Conservation (phyloP, 2,888 invertebrate species). For the Villa cingulata region DNA sequence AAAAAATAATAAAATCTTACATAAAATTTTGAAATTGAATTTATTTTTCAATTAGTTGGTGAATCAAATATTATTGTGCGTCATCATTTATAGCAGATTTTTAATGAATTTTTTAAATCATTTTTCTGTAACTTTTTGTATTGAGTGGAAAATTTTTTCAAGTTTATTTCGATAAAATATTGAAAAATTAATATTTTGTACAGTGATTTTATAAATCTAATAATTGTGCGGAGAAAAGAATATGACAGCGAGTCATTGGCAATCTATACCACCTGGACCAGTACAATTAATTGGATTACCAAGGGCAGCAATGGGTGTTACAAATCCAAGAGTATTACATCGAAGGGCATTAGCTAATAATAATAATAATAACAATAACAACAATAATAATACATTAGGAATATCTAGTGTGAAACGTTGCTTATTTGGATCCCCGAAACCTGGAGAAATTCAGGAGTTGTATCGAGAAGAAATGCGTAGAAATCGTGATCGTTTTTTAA, state of each 20-base stretch:
- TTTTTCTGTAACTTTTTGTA: no score
- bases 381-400: conserved; percentile 2
- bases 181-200: no score
- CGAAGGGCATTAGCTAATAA: conserved; percentile 2
- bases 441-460: conserved; percentile 5
- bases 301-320: conserved; percentile 4
- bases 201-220: no score
- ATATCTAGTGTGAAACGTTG: conserved; percentile 7
- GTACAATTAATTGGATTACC: conserved; percentile 9
- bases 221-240: background rate
- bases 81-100: no score
- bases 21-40: no score
- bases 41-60: no score
- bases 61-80: no score
- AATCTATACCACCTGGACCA: conserved; percentile 7
- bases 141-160: no score
- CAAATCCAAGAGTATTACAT: conserved; percentile 6
- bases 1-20: no score
- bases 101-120: no score
- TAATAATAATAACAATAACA: background rate
- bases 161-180: no score
- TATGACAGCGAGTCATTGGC: conserved; percentile 11
- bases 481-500: conserved; percentile 2
- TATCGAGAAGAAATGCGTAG: conserved; percentile 5
- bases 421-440: conserved; percentile 9